phyloP scores from a whole-genome alignment of 2,113 vertebrate genomes.

The Chrysemys picta region DNA sequence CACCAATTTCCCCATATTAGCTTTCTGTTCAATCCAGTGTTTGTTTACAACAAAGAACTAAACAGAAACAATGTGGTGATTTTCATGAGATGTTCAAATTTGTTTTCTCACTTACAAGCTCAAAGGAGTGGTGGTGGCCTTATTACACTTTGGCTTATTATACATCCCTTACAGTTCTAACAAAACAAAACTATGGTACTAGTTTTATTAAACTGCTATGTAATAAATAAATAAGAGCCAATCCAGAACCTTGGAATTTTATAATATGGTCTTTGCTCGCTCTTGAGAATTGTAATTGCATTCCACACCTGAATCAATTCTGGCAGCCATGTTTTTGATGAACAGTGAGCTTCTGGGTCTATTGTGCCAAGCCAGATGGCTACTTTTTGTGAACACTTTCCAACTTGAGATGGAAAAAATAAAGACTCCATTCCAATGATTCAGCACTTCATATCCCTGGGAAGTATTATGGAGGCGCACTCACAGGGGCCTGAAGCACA shows the following conservation, averaged over 20 bases:
- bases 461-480: background rate
- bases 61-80: background rate
- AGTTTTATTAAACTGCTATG: background rate
- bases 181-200: background rate
- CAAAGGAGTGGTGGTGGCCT: background rate
- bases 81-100: background rate
- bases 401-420: conserved; percentile 40
- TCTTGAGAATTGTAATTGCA: conserved; percentile 40
- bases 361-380: conserved; percentile 48
- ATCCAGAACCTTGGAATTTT: conserved; percentile 9
- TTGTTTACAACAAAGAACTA: background rate
- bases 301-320: conserved; percentile 39
- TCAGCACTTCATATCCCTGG: background rate
- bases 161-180: background rate
- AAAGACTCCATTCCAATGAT: background rate
- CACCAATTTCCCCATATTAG: background rate
- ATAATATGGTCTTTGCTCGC: background rate
- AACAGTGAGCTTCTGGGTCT: conserved; percentile 33
- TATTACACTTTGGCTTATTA: background rate
- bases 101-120: background rate
- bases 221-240: conserved; percentile 4
- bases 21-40: background rate
- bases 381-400: conserved; percentile 30
- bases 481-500: background rate
- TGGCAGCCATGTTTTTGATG: conserved; percentile 32